Percentiles rank a stretch among this genome's conserved stretches.
These are phyloP conservation scores for Pleuronectes platessa DNA, from an alignment of 2,113 vertebrate genomes.

Conservation along the genomic window DNA sequence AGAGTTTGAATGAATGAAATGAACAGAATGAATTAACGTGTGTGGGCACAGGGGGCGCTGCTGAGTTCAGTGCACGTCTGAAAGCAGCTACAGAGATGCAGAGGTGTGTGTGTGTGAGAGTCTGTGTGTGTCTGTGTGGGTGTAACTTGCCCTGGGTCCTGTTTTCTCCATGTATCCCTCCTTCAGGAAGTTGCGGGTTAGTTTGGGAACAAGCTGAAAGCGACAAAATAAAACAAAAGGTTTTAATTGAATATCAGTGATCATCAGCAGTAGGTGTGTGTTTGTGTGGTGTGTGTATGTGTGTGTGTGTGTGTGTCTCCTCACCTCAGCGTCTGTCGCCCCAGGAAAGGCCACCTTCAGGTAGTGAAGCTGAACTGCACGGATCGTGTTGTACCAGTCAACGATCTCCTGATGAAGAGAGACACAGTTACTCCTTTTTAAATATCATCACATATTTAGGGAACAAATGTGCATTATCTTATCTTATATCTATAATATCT, in stretches of 20 bases:
- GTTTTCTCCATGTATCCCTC: constrained; percentile 97
- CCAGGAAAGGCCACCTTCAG: constrained; percentile 96
- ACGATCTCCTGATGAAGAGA: constrained; percentile 87
- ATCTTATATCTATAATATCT: too few species aligned
- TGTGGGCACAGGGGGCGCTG: constrained; percentile 1
- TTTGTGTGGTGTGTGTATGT: constrained; percentile 28
- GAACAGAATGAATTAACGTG: neutral
- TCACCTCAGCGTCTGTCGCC: constrained; percentile 89
- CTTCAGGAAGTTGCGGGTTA: constrained; percentile 90
- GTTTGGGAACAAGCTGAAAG: constrained; percentile 85
- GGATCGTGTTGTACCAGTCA: constrained; percentile 96
- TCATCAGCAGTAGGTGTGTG: neutral
- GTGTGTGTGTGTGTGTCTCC: constrained; percentile 28
- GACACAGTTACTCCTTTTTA: neutral
- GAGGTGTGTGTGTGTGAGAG: neutral
- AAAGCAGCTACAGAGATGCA: too few species aligned
- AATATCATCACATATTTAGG: neutral
- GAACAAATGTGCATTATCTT: too few species aligned
- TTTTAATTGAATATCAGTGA: neutral
- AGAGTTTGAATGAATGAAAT: too few species aligned
- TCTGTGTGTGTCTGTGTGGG: neutral
- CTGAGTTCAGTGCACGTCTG: too few species aligned
- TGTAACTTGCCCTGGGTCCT: constrained; percentile 86
- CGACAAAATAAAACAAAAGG: neutral
- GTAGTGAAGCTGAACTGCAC: constrained; percentile 94